Evolutionary conservation across 2,888 invertebrate species (phyloP).

Genomic region (Rhabditoides inermis): DNA sequence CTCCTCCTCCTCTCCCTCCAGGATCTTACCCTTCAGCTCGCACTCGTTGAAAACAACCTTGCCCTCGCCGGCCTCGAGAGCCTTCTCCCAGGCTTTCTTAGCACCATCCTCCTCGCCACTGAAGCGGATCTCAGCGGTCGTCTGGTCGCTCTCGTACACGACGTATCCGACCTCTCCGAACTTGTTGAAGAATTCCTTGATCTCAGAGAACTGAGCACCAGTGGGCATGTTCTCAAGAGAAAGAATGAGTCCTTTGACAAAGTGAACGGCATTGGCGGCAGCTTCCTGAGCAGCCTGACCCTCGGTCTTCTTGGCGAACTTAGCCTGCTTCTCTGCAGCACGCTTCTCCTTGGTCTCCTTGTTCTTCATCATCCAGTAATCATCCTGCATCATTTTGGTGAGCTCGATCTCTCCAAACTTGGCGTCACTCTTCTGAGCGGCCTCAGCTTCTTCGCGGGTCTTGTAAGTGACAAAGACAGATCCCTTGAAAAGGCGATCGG

Average conservation of each 20-base stretch:
- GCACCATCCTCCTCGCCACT: conserved; percentile 32
- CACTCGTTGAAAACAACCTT: conserved; percentile 34
- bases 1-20: conserved; percentile 48
- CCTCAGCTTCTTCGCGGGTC: conserved; percentile 70
- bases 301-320: conserved; percentile 23
- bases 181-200: conserved; percentile 68
- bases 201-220: conserved; percentile 52
- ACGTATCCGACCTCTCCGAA: conserved; percentile 58
- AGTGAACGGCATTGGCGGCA: conserved; percentile 20
- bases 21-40: conserved; percentile 23
- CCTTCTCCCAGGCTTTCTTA: conserved; percentile 40
- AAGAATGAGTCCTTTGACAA: conserved; percentile 42
- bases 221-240: conserved; percentile 31
- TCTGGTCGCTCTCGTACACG: conserved; percentile 21
- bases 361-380: conserved; percentile 43
- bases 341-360: conserved; percentile 31
- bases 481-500: conserved; percentile 59
- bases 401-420: conserved; percentile 61
- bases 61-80: conserved; percentile 32
- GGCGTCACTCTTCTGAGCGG: conserved; percentile 64
- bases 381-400: conserved; percentile 45
- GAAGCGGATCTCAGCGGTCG: conserved; percentile 22
- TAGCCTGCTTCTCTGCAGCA: conserved; percentile 22
- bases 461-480: conserved; percentile 83
- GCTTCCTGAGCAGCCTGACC: conserved; percentile 10